phyloP scores from a whole-genome alignment of 2,797 vertebrate species.

The Prunella strophiata region DNA sequence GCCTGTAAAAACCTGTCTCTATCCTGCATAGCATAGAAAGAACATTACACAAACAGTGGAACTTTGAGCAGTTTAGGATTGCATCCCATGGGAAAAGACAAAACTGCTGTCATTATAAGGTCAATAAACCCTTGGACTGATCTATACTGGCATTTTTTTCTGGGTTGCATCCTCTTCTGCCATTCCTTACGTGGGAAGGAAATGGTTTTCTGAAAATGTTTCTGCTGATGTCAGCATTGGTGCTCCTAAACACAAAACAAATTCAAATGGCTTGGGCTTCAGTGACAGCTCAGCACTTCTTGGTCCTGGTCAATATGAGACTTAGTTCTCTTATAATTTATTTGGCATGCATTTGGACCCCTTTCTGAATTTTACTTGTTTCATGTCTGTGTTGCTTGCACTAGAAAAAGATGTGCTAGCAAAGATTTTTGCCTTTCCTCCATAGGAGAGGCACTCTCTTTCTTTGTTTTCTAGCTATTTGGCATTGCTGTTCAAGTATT shows the following conservation, averaged over 20 bases:
- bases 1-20: not conserved
- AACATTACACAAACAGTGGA: not conserved
- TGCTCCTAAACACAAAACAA: not conserved
- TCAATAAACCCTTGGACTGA: not conserved
- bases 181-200: not conserved
- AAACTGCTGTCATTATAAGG: not conserved
- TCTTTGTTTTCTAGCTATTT: not conserved
- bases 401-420: not conserved
- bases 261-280: not conserved
- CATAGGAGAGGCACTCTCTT: not conserved
- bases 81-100: not conserved
- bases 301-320: not conserved
- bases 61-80: not conserved
- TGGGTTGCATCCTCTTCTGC: not conserved
- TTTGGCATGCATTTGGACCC: not conserved
- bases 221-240: not conserved
- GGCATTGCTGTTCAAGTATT: not conserved
- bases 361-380: not conserved
- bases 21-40: not conserved
- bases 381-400: not conserved
- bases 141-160: not conserved
- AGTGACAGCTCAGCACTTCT: not conserved
- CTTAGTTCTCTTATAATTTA: not conserved
- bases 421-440: not conserved
- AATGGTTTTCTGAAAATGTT: constrained; percentile 5